Base-by-base conservation (phyloP, 1,140 invertebrate species). In the Oscheius sp. region DNA sequence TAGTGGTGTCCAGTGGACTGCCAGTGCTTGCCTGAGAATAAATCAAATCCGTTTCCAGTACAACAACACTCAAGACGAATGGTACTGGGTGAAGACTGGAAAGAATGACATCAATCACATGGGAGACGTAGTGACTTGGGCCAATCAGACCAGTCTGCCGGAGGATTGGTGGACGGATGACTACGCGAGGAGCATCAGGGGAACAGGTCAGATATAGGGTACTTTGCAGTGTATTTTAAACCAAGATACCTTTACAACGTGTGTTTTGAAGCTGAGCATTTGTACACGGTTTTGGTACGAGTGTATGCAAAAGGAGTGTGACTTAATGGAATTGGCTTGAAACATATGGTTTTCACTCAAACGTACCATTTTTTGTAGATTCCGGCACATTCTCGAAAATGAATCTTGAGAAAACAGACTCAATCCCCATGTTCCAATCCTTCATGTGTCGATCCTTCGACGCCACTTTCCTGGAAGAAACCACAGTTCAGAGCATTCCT, bases 391-490 rank as follows among this genome's bases (percentile, higher is more conserved):
- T 79, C 64, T 23, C 46, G 1, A 34, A 70, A 34, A 55, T 68
- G 49, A 45, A 70, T 26, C 29, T 79, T 1, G 18, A 55, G 2
- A 64, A 79, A 31, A 35, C 58, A 0, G 58, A 65, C 10, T 35
- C 26, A 15, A 20, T 79, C 23, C 45, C 52, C 15, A 63, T 80
- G 46, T 79, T 80, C 68, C 62, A 74, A 35, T 77, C 74, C 7
- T 79, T 68, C 62, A 68, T 80, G 65, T 79, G 77, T 66, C 65
- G 77, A 46, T 79, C 78, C 0, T 80, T 79, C 29, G 61, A 67
- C 15, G 42, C 78, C 34, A 58, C 42, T 3, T 79, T 46, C 49
- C 35, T 49, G 7, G 10, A 58, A 4, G 66, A 75, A 35, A 46
- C 52, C 1, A 74, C 65, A 23, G 59, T 78, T 28, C 34, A 76